phyloP scores from a whole-genome alignment of 37 sponge, comb jelly and placozoan genomes.

The Cliona cf. orientalis region DNA sequence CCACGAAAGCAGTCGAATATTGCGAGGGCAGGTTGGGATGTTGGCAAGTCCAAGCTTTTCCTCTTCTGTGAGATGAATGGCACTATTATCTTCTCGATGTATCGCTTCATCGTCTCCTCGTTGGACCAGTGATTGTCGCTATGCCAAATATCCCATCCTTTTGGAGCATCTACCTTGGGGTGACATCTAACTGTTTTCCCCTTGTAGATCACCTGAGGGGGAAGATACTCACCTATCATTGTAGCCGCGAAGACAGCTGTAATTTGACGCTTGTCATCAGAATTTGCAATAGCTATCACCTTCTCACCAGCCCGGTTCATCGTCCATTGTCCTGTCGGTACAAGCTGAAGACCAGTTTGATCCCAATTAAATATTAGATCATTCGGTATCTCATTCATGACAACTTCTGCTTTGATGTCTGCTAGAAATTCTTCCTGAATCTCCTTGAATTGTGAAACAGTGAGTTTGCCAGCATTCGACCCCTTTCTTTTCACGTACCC shows the following conservation, averaged over 20 bases:
- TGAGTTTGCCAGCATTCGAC: conserved; percentile 31
- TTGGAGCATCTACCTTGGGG: conserved; percentile 25
- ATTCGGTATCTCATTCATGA: conserved; percentile 31
- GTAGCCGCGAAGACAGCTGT: conserved; percentile 29
- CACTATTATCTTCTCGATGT: conserved; percentile 28
- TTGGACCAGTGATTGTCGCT: conserved; percentile 49
- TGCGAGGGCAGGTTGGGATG: conserved; percentile 10
- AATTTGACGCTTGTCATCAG: conserved; percentile 25
- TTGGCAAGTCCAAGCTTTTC: conserved; percentile 1
- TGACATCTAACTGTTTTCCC: conserved; percentile 31
- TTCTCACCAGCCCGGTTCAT: conserved; percentile 25
- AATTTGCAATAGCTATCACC: conserved; percentile 2
- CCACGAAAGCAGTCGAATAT: conserved; percentile 31
- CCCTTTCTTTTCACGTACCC: conserved; percentile 28
- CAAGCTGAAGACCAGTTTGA: conserved; percentile 30
- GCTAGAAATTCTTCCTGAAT: conserved; percentile 26
- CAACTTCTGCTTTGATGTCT: conserved; percentile 35
- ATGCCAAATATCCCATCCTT: conserved; percentile 41
- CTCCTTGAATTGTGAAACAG: conserved; percentile 20
- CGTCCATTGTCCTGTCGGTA: conserved; percentile 32
- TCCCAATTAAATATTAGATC: conserved; percentile 39
- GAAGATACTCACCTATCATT: conserved; percentile 11
- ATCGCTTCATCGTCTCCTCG: conserved; percentile 47
- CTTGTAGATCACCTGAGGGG: conserved; percentile 40
- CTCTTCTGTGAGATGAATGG: conserved; percentile 23